phyloP scores from a whole-genome alignment of 2,888 invertebrate genomes.

The Anthrax anthrax region DNA sequence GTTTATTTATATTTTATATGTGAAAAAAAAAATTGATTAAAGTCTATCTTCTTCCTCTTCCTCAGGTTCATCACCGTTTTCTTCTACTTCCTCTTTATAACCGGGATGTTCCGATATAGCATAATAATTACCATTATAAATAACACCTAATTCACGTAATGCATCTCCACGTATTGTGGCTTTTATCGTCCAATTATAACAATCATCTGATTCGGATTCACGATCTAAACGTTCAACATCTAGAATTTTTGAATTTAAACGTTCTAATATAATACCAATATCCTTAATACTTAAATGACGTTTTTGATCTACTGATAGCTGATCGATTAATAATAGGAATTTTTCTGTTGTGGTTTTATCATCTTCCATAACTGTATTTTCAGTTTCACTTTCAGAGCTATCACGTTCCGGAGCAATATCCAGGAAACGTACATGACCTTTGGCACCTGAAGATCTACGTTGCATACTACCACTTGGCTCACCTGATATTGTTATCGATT shows the following conservation, averaged over 20 bases:
- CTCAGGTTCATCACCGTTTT: constrained; percentile 68
- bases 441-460: constrained; percentile 40
- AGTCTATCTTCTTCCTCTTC: constrained; percentile 64
- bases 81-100: constrained; percentile 80
- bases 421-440: constrained; percentile 72
- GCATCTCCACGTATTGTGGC: constrained; percentile 87
- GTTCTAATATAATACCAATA: constrained; percentile 85
- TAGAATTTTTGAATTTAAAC: constrained; percentile 81
- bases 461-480: constrained; percentile 35
- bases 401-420: constrained; percentile 66
- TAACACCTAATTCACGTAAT: constrained; percentile 78
- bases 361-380: constrained; percentile 85
- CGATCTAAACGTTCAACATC: constrained; percentile 86
- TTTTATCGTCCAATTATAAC: constrained; percentile 94
- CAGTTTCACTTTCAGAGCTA: constrained; percentile 85
- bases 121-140: constrained; percentile 91
- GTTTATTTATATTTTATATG: constrained; percentile 16
- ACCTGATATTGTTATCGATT: constrained; percentile 34
- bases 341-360: constrained; percentile 80
- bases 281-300: constrained; percentile 86
- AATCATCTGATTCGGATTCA: constrained; percentile 84
- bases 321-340: constrained; percentile 84
- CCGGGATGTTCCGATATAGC: constrained; percentile 90
- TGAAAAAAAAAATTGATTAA: constrained; percentile 34
- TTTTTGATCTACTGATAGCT: constrained; percentile 83